Conservation (phyloP, 2,797 vertebrate species). For the Chromis chromis region DNA sequence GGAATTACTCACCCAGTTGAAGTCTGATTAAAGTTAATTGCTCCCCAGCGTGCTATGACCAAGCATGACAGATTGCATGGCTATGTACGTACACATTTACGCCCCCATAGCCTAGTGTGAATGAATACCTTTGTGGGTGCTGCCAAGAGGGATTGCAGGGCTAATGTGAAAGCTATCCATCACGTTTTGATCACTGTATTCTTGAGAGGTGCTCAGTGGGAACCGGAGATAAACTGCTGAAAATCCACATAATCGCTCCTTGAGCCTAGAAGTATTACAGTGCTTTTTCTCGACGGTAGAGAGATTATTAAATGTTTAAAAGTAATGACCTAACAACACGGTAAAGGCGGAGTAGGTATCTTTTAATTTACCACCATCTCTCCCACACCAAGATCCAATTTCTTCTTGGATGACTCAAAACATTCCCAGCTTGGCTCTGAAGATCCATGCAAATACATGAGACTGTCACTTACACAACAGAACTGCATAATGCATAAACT, state of each 20-base stretch:
- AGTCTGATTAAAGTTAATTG: slow-evolving; percentile 76
- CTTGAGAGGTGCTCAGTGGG: slow-evolving; percentile 49
- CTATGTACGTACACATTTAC: slow-evolving; percentile 54
- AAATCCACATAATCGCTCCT: slow-evolving; percentile 38
- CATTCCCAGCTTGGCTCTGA: slow-evolving; percentile 9
- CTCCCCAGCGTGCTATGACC: slow-evolving; percentile 63
- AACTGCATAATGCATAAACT: slow-evolving; percentile 48
- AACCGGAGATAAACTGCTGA: slow-evolving; percentile 53
- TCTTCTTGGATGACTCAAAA: slow-evolving; percentile 8
- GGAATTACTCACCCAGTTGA: slow-evolving; percentile 68
- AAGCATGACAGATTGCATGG: slow-evolving; percentile 65
- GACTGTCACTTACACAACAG: slow-evolving; percentile 23
- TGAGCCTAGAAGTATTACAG: slow-evolving; percentile 14
- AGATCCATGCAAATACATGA: slow-evolving; percentile 21
- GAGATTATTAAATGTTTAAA: slow-evolving; percentile 34
- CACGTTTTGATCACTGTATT: slow-evolving; percentile 67
- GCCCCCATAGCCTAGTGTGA: slow-evolving; percentile 43
- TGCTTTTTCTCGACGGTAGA: background rate
- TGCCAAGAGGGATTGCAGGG: slow-evolving; percentile 56
- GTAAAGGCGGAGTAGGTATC: background rate
- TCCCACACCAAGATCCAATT: slow-evolving; percentile 6
- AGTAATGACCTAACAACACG: slow-evolving; percentile 24
- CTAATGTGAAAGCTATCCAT: slow-evolving; percentile 72
- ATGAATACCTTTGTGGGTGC: slow-evolving; percentile 58
- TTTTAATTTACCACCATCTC: slow-evolving; percentile 2